Conservation (phyloP, 2,797 vertebrate genomes). For the Enteromius argenteus region DNA sequence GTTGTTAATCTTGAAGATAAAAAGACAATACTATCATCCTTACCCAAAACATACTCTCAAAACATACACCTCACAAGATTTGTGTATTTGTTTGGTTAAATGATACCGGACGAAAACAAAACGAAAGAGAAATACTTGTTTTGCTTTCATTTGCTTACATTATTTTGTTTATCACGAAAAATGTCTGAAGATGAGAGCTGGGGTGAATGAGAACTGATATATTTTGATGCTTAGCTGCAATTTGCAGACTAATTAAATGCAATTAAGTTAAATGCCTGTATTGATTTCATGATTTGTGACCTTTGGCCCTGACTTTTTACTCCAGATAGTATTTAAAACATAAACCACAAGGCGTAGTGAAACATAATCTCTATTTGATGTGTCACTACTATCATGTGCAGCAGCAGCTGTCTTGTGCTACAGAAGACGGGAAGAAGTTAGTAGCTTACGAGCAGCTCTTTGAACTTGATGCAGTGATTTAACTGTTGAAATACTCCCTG, state of each 20-base stretch:
- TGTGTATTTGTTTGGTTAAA: not conserved
- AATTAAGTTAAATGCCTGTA: not conserved
- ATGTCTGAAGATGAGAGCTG: not conserved
- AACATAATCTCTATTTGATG: not conserved
- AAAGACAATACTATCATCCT: not conserved
- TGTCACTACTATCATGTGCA: slow-evolving; percentile 9
- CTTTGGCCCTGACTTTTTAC: not conserved
- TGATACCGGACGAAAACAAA: not conserved
- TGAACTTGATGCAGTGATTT: slow-evolving; percentile 32
- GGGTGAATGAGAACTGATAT: not conserved
- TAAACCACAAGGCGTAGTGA: slow-evolving; percentile 15
- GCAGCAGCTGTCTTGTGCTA: slow-evolving; percentile 35
- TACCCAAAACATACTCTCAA: not conserved
- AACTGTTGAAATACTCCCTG: slow-evolving; percentile 31
- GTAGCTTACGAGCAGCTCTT: slow-evolving; percentile 20
- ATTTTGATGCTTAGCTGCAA: not conserved
- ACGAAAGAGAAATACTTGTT: not conserved
- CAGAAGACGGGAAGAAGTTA: slow-evolving; percentile 1
- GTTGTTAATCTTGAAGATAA: slow-evolving; percentile 2
- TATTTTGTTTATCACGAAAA: not conserved
- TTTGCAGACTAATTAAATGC: not conserved
- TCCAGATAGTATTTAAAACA: slow-evolving; percentile 25
- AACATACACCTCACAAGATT: not conserved
- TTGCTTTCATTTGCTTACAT: not conserved
- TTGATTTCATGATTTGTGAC: slow-evolving; percentile 18